Percentiles rank a stretch among this genome's conserved stretches.
These are phyloP conservation scores for Daphoenositta chrysoptera DNA, from an alignment of 2,113 vertebrate genomes.

Conservation along the genomic window DNA sequence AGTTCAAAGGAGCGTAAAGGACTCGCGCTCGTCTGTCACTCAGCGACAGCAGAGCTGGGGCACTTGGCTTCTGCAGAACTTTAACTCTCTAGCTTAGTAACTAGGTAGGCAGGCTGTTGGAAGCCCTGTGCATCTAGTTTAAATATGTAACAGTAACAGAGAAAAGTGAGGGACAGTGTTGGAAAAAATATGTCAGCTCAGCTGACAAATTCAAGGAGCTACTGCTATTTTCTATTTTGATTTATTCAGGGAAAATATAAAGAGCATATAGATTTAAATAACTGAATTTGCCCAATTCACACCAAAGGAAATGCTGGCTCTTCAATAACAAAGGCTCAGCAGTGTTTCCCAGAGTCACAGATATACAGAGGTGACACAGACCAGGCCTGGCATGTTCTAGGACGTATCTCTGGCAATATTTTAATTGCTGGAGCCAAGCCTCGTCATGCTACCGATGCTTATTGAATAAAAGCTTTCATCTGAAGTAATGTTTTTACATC, in stretches of 20 bases:
- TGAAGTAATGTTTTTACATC: not conserved
- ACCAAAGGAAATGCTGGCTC: not conserved
- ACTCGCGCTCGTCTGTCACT: not conserved
- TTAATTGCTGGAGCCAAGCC: not conserved
- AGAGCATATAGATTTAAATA: not conserved
- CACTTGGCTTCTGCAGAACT: not conserved
- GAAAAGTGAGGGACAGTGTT: not conserved
- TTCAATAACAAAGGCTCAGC: not conserved
- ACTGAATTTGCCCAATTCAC: not conserved
- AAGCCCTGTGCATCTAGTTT: not conserved
- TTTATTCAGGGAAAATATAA: not conserved
- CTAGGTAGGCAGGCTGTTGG: not conserved
- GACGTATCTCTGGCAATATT: not conserved
- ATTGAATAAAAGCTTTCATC: not conserved
- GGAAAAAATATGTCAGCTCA: not conserved
- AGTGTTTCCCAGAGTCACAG: not conserved
- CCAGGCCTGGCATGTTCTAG: not conserved
- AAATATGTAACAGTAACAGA: not conserved
- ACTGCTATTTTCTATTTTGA: not conserved
- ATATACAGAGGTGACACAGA: not conserved
- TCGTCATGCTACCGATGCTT: not conserved
- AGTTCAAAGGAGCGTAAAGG: not conserved
- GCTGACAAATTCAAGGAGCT: not conserved
- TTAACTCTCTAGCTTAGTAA: not conserved
- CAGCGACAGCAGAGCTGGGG: not conserved